Conservation (phyloP, 2,113 vertebrate species). For the Gymnobelideus leadbeateri region DNA sequence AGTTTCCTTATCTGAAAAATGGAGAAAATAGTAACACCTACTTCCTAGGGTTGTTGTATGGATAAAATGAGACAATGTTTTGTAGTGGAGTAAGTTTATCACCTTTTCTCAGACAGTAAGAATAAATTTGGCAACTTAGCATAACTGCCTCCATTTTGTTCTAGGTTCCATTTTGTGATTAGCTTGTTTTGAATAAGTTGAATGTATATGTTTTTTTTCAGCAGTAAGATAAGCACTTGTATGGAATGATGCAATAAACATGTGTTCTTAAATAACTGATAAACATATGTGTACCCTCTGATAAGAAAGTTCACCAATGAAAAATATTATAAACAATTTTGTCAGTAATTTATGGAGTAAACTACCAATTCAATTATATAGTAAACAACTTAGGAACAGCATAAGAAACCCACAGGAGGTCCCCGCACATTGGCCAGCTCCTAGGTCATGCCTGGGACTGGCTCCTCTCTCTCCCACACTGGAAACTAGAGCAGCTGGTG, state of each 20-base stretch:
- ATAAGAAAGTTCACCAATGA: neutral
- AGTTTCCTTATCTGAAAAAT: neutral
- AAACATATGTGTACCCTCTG: neutral
- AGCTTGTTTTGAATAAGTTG: neutral
- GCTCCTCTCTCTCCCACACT: neutral
- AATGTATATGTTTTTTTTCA: neutral
- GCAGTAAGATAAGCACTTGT: neutral
- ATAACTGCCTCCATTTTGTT: neutral
- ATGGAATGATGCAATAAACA: neutral
- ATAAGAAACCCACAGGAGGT: neutral
- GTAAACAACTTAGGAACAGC: neutral
- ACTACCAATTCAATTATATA: neutral
- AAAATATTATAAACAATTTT: neutral
- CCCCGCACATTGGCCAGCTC: neutral
- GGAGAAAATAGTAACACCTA: neutral
- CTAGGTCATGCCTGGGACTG: neutral
- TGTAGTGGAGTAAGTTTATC: neutral
- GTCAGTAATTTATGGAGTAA: neutral
- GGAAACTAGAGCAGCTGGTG: neutral
- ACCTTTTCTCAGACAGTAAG: neutral
- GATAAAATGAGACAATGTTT: neutral
- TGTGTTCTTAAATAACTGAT: neutral
- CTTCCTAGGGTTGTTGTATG: neutral
- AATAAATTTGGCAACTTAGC: neutral
- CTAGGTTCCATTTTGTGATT: neutral